Evolutionary conservation across 2,113 vertebrate genomes (phyloP).

Genomic region (mouse (Mus musculus)): GRCm39 chr2:73705001-73705500

Average conservation of each 20-base stretch:
- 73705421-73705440: too few species aligned
- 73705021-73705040: too few species aligned
- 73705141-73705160: not conserved
- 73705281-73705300: not conserved
- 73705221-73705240: not conserved
- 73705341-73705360: not conserved
- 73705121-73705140: not conserved
- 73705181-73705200: not conserved
- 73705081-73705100: too few species aligned
- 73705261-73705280: not conserved
- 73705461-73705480: not conserved
- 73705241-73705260: not conserved
- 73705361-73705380: not conserved
- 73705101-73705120: too few species aligned
- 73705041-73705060: not conserved
- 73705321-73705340: not conserved
- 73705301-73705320: not conserved
- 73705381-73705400: not conserved
- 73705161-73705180: not conserved
- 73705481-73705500: not conserved
- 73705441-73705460: not conserved
- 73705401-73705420: not conserved
- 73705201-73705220: not conserved
- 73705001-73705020: too few species aligned
- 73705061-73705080: not conserved